Conservation (phyloP, 2,113 vertebrate species). For the Craseonycteris thonglongyai region DNA sequence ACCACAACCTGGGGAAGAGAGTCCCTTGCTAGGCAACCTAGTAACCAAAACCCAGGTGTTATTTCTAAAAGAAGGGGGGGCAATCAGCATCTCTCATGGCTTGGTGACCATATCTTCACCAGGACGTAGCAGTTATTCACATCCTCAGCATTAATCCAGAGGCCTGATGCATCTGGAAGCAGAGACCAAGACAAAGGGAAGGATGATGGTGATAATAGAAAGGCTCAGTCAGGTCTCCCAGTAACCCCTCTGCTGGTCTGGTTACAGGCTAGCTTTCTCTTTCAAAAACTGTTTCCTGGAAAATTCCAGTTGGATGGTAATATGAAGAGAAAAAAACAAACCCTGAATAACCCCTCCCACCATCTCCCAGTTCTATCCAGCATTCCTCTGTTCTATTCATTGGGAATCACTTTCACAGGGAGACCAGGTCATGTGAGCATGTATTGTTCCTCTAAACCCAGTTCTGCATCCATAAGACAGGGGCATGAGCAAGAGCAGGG, state of each 20-base stretch:
- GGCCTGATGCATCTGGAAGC: not conserved
- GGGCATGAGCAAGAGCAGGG: not conserved
- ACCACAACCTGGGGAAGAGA: not conserved
- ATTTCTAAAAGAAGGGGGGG: not conserved
- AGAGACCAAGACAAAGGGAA: not conserved
- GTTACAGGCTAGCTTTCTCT: not conserved
- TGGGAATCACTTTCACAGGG: not conserved
- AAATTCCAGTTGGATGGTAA: not conserved
- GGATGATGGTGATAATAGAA: not conserved
- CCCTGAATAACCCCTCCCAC: not conserved
- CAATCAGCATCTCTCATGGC: not conserved
- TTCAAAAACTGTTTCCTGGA: not conserved
- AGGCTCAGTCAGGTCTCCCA: not conserved
- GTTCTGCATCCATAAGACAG: not conserved
- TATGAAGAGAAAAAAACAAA: not conserved
- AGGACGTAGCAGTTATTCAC: not conserved
- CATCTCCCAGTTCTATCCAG: not conserved
- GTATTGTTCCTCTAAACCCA: too few species aligned
- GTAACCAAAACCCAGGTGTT: not conserved
- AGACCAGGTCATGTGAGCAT: accelerated
- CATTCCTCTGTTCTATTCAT: not conserved
- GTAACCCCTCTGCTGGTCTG: not conserved
- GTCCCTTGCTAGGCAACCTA: not conserved
- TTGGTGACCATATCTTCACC: not conserved
- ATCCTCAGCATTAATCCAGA: not conserved